Percentiles rank a stretch among this genome's conserved stretches.
phyloP scores from a whole-genome alignment of 2,888 invertebrate species.

The Monopis laevigella region DNA sequence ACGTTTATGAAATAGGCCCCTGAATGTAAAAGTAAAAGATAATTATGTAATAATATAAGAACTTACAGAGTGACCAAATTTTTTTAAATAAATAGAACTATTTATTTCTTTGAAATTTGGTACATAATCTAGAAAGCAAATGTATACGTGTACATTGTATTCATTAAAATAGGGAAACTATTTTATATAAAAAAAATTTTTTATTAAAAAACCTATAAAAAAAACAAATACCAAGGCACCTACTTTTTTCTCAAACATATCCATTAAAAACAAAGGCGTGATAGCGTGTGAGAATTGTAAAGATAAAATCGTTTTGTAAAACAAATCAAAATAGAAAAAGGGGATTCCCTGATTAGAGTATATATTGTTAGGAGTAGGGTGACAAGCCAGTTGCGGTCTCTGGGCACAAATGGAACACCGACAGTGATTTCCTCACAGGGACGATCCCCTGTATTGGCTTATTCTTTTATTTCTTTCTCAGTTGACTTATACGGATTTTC shows the following conservation, averaged over 20 bases:
- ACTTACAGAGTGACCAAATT: no score
- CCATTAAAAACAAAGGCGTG: not conserved
- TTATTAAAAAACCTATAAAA: no score
- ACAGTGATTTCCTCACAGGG: slow-evolving; percentile 12
- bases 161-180: no score
- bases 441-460: slow-evolving; percentile 7
- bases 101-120: no score
- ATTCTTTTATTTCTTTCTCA: slow-evolving; percentile 5
- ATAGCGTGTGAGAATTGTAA: not conserved
- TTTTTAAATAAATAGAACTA: no score
- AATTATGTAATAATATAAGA: no score
- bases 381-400: slow-evolving; percentile 7
- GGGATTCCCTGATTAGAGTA: slow-evolving; percentile 1
- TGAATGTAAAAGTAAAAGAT: no score
- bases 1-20: no score
- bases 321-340: slow-evolving; percentile 5
- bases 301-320: not conserved
- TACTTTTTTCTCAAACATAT: no score
- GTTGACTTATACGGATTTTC: slow-evolving; percentile 2
- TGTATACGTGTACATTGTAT: no score
- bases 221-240: not conserved
- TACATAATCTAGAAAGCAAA: no score
- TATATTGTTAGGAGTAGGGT: slow-evolving; percentile 5
- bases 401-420: slow-evolving; percentile 8
- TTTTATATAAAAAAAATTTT: no score